Conservation (phyloP, 2,888 invertebrate species). For the Agrotis segetum region DNA sequence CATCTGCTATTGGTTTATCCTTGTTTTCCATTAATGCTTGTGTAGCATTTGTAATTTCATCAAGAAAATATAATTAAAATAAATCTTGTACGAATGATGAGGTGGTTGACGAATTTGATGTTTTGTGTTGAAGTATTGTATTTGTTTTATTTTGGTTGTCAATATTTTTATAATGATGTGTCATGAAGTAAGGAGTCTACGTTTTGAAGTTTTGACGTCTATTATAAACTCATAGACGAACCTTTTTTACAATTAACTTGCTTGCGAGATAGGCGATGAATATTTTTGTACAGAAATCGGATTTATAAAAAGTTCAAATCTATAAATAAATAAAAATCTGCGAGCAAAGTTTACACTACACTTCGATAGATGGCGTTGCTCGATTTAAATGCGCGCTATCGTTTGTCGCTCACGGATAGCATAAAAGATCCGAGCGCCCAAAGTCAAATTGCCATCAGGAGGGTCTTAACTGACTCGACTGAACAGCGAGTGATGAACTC, state of each 20-base stretch:
- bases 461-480: constrained; percentile 90
- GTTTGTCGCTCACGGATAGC: constrained; percentile 39
- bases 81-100: constrained; percentile 64
- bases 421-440: not conserved
- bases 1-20: constrained; percentile 71
- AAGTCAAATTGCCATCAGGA: constrained; percentile 74
- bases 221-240: no score
- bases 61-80: constrained; percentile 70
- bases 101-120: constrained; percentile 67
- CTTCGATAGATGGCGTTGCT: constrained; percentile 68
- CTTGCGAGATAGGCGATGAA: no score
- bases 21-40: constrained; percentile 83
- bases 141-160: constrained; percentile 38
- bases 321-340: not conserved
- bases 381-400: constrained; percentile 66
- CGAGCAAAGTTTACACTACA: not conserved
- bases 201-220: constrained; percentile 7
- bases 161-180: constrained; percentile 8
- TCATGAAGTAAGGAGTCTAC: constrained; percentile 9
- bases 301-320: not conserved
- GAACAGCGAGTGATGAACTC: constrained; percentile 88
- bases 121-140: constrained; percentile 37
- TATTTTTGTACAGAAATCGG: not conserved
- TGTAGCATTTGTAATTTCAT: constrained; percentile 77
- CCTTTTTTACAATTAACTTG: no score